A percentile compares a stretch with the other conserved stretches of the same genome.
These are phyloP conservation scores for Acleris holmiana DNA, from an alignment of 2,888 invertebrate genomes.

Conservation along the genomic window DNA sequence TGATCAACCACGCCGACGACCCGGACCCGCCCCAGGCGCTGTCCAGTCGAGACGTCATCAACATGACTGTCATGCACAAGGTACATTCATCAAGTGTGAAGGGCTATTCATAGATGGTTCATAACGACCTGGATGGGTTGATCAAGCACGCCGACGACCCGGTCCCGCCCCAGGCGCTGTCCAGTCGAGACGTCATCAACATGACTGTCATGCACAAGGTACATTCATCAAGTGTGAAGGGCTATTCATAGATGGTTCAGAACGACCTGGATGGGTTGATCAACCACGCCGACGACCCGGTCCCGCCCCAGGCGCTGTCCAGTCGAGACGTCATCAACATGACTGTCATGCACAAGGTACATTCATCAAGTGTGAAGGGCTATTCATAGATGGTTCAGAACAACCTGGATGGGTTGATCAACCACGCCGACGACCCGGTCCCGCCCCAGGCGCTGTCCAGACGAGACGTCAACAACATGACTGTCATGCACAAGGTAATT, in stretches of 20 bases:
- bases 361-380: too few species aligned
- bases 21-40: slow-evolving; percentile 89
- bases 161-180: slow-evolving; percentile 88
- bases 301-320: slow-evolving; percentile 88
- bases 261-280: too few species aligned
- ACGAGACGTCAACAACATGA: slow-evolving; percentile 92
- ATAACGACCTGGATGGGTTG: too few species aligned
- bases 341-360: slow-evolving; percentile 93
- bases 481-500: slow-evolving; percentile 92
- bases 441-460: slow-evolving; percentile 89
- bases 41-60: slow-evolving; percentile 90
- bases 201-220: slow-evolving; percentile 95
- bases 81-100: slow-evolving; percentile 60
- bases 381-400: slow-evolving; percentile 61
- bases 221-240: slow-evolving; percentile 21
- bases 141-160: slow-evolving; percentile 86
- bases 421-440: slow-evolving; percentile 87
- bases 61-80: slow-evolving; percentile 94
- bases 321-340: slow-evolving; percentile 92
- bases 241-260: too few species aligned
- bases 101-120: too few species aligned
- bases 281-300: slow-evolving; percentile 87
- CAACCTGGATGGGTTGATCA: slow-evolving; percentile 88
- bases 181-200: slow-evolving; percentile 91
- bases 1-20: slow-evolving; percentile 83